phyloP scores from a whole-genome alignment of 1,140 invertebrate species.

The Augochlora pura region DNA sequence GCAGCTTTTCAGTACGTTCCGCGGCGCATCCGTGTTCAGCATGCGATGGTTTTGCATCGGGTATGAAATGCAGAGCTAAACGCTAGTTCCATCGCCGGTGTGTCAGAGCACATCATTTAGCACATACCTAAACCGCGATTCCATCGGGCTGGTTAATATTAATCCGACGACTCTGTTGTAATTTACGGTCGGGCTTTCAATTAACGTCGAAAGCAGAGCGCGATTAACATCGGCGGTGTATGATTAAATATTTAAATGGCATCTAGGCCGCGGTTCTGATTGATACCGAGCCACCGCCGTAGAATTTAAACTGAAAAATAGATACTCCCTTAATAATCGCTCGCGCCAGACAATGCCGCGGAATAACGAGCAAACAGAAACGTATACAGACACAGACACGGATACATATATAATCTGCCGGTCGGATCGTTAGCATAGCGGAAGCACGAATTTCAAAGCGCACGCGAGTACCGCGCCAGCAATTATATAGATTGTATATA shows the following conservation, averaged over 20 bases:
- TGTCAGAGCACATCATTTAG: neutral
- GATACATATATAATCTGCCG: neutral
- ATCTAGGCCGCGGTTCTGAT: neutral
- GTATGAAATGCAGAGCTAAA: too few species aligned
- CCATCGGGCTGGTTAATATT: neutral
- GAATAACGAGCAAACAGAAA: constrained; percentile 32
- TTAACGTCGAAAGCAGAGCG: neutral
- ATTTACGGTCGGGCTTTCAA: neutral
- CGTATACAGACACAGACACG: too few species aligned
- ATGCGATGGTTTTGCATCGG: too few species aligned
- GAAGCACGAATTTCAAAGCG: constrained; percentile 65
- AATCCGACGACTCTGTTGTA: neutral
- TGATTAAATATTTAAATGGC: constrained; percentile 27
- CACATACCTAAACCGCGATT: neutral
- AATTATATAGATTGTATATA: constrained; percentile 44
- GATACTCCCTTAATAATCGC: constrained; percentile 19
- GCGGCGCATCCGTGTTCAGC: too few species aligned
- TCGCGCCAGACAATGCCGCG: constrained; percentile 14
- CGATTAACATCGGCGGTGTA: neutral
- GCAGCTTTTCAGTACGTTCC: too few species aligned
- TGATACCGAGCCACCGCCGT: neutral
- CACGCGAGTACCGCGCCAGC: constrained; percentile 56
- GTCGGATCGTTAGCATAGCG: constrained; percentile 63
- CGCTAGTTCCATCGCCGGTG: neutral
- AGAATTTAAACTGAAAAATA: neutral